Base-by-base conservation (phyloP, 2,888 invertebrate genomes). In the Volucella zonaria region DNA sequence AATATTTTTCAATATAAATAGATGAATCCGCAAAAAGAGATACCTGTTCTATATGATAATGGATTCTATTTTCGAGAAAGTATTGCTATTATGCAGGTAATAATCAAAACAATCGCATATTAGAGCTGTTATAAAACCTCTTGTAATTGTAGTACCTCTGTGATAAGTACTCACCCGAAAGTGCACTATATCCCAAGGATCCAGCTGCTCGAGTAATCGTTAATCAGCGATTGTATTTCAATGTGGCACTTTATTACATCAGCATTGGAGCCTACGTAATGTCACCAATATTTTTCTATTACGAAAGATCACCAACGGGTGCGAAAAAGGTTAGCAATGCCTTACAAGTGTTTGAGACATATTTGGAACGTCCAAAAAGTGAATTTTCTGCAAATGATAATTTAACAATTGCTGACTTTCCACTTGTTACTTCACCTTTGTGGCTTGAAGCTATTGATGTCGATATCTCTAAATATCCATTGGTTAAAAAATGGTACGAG, bases 1-100 rank as follows among this genome's bases (percentile, higher is more conserved):
- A 40, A 15, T 12, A 45, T 11, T 8, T 54, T 11, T 0, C 9
- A 31, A 0, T 15, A 12, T 31, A 38, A 31, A 9, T 1, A 81
- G 81, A 59, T 85, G 64, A 85, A 85, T 73, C 85, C 85, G 0
- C 85, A 85, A 76, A 85, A 95, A 89, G 96, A 96, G 90, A 95
- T 96, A 88, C 95, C 96, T 1, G 95, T 95, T 1, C 90, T 97
- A 74, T 95, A 96, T 86, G 97, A 97, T 89, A 93, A 95, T 88
- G 96, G 96, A 23, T 95, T 97, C 89, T 93, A 93, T 87, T 91
- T 97, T 67, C 94, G 96, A 87, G 97, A 97, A 92, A 96, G 96
- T 87, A 93, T 93, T 87, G 94, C 94, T 3, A 94, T 94, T 81
- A 91, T 92, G 92, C 93, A 91, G 83, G 87, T 87, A 83, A 31